phyloP scores from a whole-genome alignment of 2,113 vertebrate genomes.

The Cyphomyrus discorhynchus region DNA sequence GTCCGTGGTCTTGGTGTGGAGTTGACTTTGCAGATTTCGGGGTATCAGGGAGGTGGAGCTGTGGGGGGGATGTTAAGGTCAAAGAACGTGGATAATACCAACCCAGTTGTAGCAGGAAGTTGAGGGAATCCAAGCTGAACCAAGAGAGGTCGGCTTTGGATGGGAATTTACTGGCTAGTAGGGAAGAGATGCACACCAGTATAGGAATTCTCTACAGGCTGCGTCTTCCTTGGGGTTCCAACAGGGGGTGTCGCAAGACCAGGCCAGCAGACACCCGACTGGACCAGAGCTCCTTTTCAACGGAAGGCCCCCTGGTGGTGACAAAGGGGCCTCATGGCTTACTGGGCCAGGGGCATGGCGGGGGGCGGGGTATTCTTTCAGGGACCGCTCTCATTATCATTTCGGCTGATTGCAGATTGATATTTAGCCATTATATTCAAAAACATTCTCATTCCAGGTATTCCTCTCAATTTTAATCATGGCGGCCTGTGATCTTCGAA shows the following conservation, averaged over 20 bases:
- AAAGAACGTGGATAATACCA: neutral
- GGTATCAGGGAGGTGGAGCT: neutral
- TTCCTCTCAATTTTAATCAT: conserved; percentile 29
- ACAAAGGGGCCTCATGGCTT: neutral
- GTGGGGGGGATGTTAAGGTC: neutral
- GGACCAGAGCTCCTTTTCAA: neutral
- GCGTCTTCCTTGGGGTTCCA: neutral
- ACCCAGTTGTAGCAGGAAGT: neutral
- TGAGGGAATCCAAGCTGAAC: neutral
- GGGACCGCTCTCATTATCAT: conserved; percentile 21
- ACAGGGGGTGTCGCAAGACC: neutral
- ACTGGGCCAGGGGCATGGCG: neutral
- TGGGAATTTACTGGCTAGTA: neutral
- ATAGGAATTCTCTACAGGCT: neutral
- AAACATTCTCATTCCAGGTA: neutral
- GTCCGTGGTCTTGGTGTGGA: neutral
- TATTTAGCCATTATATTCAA: conserved; percentile 53
- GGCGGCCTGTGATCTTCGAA: conserved; percentile 60
- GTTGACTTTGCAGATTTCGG: neutral
- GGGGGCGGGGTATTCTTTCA: neutral
- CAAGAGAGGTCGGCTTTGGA: neutral
- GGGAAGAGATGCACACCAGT: neutral
- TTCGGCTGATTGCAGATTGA: conserved; percentile 21
- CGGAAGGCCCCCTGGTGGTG: neutral
- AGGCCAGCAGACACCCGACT: neutral